phyloP scores from a whole-genome alignment of 2,797 vertebrate species.

The Hipposideros larvatus region DNA sequence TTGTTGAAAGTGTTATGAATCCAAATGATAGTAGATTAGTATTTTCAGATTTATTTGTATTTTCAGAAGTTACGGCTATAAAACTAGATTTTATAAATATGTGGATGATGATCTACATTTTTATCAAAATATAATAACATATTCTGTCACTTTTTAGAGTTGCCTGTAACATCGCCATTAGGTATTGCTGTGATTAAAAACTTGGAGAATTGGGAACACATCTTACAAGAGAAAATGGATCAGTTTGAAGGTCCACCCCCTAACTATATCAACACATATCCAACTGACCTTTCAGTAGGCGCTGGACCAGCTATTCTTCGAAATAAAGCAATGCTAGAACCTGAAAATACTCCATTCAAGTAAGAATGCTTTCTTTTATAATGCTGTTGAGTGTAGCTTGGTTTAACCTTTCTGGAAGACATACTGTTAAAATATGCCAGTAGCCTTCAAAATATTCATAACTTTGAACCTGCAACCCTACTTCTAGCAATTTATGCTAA shows the following conservation, averaged over 20 bases:
- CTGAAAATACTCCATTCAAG: constrained; percentile 99
- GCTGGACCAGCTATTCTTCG: constrained; percentile 95
- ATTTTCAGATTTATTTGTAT: constrained; percentile 51
- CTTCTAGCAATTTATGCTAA: not conserved
- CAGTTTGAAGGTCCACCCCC: constrained; percentile 97
- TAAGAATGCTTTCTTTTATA: constrained; percentile 84
- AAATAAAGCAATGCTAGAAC: constrained; percentile 98
- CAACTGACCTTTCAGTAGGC: constrained; percentile 92
- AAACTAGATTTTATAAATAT: constrained; percentile 46
- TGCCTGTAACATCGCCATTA: constrained; percentile 96
- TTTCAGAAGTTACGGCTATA: constrained; percentile 49
- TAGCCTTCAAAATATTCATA: constrained; percentile 6
- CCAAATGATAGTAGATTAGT: not conserved
- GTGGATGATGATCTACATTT: constrained; percentile 17
- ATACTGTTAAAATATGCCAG: not conserved
- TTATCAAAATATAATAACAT: constrained; percentile 56
- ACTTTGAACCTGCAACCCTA: not conserved
- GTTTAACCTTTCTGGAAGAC: not conserved
- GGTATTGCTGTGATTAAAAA: constrained; percentile 96
- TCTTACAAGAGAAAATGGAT: constrained; percentile 95
- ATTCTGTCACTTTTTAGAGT: constrained; percentile 89
- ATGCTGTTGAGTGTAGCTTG: not conserved
- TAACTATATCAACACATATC: constrained; percentile 97
- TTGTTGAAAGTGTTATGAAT: constrained; percentile 45
- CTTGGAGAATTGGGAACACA: constrained; percentile 98